phyloP scores from a whole-genome alignment of 2,797 vertebrate genomes.

The Mycteria americana region DNA sequence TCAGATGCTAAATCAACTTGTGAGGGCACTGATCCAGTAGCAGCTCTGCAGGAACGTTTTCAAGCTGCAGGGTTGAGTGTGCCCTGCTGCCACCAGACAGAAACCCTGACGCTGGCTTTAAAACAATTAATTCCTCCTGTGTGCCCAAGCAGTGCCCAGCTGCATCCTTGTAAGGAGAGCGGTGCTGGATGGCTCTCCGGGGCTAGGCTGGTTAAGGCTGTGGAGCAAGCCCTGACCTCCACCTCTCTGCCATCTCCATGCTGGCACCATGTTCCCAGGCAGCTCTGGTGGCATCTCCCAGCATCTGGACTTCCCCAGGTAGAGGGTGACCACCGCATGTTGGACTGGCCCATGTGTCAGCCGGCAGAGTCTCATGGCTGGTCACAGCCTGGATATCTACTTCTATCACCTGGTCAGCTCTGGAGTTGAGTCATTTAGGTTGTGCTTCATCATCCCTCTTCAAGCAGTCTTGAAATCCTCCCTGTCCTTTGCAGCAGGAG shows the following conservation, averaged over 20 bases:
- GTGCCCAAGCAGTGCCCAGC: neutral
- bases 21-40: constrained; percentile 18
- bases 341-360: accelerated
- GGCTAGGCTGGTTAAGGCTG: neutral
- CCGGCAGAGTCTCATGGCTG: accelerated
- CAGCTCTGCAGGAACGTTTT: neutral
- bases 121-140: neutral
- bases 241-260: neutral
- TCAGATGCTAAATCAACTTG: neutral
- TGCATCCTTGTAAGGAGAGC: neutral
- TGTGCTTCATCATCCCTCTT: neutral
- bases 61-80: neutral
- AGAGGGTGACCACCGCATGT: accelerated
- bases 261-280: accelerated
- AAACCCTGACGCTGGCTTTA: neutral
- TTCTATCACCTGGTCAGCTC: neutral
- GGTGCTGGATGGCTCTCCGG: neutral
- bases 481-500: neutral
- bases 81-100: neutral
- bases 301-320: neutral
- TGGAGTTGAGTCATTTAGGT: neutral
- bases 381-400: neutral
- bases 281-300: neutral
- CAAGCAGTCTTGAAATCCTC: neutral
- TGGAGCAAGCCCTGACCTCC: neutral